A percentile compares a stretch with the other conserved stretches of the same genome.
Conservation (phyloP, 2,888 invertebrate genomes). For the Pinctada fucata region DNA sequence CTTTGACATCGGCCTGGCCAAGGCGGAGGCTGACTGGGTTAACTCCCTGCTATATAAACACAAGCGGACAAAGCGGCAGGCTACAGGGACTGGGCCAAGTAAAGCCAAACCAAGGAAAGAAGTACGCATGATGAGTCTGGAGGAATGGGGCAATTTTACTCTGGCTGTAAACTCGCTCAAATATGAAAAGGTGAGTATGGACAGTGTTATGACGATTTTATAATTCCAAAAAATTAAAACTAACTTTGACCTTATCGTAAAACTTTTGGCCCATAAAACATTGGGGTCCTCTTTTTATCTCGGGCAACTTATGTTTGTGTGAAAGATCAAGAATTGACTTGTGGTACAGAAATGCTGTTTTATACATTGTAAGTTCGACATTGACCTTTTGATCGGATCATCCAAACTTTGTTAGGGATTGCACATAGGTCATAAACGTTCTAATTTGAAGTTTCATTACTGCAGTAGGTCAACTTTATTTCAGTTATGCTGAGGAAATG, state of each 20-base stretch:
- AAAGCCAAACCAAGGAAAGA: constrained; percentile 2
- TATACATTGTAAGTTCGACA: too few species aligned
- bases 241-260: not conserved
- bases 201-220: not conserved
- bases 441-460: too few species aligned
- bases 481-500: too few species aligned
- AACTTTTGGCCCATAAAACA: not conserved
- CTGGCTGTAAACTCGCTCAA: constrained; percentile 1
- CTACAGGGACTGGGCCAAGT: not conserved
- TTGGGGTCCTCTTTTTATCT: not conserved
- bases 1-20: not conserved
- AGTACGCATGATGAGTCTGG: constrained; percentile 6
- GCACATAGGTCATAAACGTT: too few species aligned
- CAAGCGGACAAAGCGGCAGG: not conserved
- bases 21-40: constrained; percentile 1
- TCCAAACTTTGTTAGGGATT: too few species aligned
- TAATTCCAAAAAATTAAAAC: too few species aligned
- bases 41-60: not conserved
- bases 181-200: not conserved
- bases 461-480: too few species aligned
- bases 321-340: too few species aligned
- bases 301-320: too few species aligned
- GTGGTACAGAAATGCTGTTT: too few species aligned
- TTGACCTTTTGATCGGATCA: too few species aligned
- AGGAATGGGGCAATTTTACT: constrained; percentile 10